Percentiles rank a stretch among this genome's conserved stretches.
These are phyloP conservation scores for Hoplodrina ambigua DNA, from an alignment of 2,888 invertebrate genomes.

Conservation along the genomic window DNA sequence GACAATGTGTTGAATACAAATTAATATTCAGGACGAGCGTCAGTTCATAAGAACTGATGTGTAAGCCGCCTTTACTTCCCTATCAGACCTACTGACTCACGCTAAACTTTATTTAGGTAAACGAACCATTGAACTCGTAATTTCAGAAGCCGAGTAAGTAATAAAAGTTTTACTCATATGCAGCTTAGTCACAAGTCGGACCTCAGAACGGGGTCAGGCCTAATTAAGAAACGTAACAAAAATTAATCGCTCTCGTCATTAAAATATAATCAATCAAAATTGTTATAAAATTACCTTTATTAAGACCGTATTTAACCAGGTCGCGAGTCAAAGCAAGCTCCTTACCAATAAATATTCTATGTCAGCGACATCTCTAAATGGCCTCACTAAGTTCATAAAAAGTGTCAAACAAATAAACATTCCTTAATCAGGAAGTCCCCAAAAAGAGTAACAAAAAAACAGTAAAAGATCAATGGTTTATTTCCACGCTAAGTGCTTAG, in stretches of 20 bases:
- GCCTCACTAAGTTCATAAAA: constrained; percentile 16
- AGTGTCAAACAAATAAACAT: constrained; percentile 39
- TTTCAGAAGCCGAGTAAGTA: constrained; percentile 1
- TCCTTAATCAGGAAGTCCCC: constrained; percentile 51
- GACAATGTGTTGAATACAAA: constrained; percentile 59
- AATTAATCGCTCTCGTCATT: constrained; percentile 31
- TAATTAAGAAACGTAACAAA: constrained; percentile 1
- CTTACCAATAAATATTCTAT: constrained; percentile 4
- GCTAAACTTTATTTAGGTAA: constrained; percentile 30
- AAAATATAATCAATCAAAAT: not conserved
- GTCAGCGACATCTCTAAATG: constrained; percentile 16
- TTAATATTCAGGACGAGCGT: constrained; percentile 80
- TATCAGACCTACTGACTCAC: constrained; percentile 56
- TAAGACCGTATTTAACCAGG: constrained; percentile 21
- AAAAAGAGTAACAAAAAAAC: constrained; percentile 60
- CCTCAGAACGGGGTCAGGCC: not conserved
- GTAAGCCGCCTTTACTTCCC: constrained; percentile 62
- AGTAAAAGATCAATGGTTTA: constrained; percentile 61
- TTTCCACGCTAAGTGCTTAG: constrained; percentile 55
- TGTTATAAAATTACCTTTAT: constrained; percentile 2
- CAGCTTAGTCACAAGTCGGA: constrained; percentile 17
- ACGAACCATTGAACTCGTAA: constrained; percentile 40
- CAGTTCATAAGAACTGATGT: constrained; percentile 74
- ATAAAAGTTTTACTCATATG: constrained; percentile 8
- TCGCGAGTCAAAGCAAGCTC: constrained; percentile 12